Base-by-base conservation (phyloP, 2,888 invertebrate genomes). In the Zaprionus obscuricornis region DNA sequence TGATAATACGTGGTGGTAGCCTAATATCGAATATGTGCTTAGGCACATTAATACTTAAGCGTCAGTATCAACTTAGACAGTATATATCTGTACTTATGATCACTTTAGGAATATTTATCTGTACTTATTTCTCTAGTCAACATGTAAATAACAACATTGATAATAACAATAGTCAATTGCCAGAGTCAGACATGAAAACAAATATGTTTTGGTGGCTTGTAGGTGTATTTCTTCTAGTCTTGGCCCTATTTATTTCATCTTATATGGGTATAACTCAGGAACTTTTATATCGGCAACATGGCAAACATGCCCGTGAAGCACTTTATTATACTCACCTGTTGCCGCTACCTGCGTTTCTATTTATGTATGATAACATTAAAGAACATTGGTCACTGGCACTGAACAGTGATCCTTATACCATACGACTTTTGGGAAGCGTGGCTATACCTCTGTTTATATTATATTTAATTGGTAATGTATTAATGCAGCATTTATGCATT, bases 11-110 rank as follows among this genome's bases (percentile, higher is more conserved):
- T 91, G 95, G 85, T 1, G 98, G 98, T 5, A 98, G 98, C 6
- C 91, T 98, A n/a, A 96, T 98, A 91, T 97, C 98, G 0, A 98
- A 98, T 88, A 95, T 98, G 94, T 93, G 97, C 20, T 94, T 98
- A 93, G 97, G 98, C 7, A 95, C 96, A 11, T 91, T 97, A 81
- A 94, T 98, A 54, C 89, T 98, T 34, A 95, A 96, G 76, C 95
- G 95, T 83, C 91, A 91, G 42, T 98, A 98, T 86, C 91, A 93
- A 0, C 89, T 93, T 0, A 92, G 94, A 42, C 98, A 98, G 89
- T 98, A 97, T 90, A 57, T 97, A n/a, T 96, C 98, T 0, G 96
- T 98, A 2, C 89, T 94, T 8, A 95, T 98, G 93, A 98, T 99
- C 82, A 96, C 97, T 0, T 81, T 94, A 7, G 98, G 98, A 1